Evolutionary conservation across 2,888 invertebrate species (phyloP).

Genomic region (Ferrisia virgata): DNA sequence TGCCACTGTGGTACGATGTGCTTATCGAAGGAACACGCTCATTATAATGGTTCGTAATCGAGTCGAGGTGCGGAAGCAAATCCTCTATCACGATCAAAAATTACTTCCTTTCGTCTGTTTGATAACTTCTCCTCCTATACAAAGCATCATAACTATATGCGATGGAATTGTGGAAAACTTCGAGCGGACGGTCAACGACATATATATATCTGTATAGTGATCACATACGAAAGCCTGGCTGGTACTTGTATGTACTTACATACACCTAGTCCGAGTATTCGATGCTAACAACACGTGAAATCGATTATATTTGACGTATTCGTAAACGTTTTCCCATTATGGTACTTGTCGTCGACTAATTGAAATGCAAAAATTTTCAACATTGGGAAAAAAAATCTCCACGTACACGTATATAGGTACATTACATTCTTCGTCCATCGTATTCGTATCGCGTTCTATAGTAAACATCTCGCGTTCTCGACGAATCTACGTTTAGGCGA

Average conservation of each 20-base stretch:
- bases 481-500: neutral
- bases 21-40: too few species aligned
- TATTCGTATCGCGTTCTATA: neutral
- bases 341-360: neutral
- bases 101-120: too few species aligned
- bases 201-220: neutral
- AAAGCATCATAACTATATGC: too few species aligned
- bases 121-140: too few species aligned
- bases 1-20: too few species aligned
- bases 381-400: neutral
- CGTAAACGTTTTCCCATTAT: neutral
- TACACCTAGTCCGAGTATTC: too few species aligned
- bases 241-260: neutral
- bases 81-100: too few species aligned
- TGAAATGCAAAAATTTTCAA: constrained; percentile 22
- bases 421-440: too few species aligned
- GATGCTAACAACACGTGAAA: constrained; percentile 6
- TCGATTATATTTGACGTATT: neutral
- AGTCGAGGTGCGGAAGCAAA: too few species aligned
- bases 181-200: neutral
- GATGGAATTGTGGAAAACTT: neutral
- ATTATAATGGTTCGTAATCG: too few species aligned
- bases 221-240: neutral
- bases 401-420: too few species aligned
- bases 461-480: neutral